Conservation (phyloP, 2,888 invertebrate species). For the Ommatoiulus sabulosus region DNA sequence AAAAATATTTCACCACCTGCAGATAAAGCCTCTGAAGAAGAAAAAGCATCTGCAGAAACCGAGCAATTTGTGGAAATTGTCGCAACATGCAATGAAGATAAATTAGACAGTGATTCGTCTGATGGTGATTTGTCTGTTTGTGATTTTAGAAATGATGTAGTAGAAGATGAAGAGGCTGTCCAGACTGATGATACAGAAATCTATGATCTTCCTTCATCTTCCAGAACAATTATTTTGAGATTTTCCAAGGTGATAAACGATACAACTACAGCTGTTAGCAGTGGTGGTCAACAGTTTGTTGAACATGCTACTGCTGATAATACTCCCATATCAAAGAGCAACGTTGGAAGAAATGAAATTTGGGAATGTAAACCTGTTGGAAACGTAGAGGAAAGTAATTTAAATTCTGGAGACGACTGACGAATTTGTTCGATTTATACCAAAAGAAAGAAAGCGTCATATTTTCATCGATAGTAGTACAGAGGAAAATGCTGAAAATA, state of each 20-base stretch:
- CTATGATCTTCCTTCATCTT: background rate
- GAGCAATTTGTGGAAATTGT: background rate
- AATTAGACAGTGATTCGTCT: background rate
- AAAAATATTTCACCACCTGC: background rate
- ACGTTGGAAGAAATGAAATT: background rate
- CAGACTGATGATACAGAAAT: background rate
- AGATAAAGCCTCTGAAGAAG: background rate
- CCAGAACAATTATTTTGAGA: background rate
- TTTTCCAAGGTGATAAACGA: background rate
- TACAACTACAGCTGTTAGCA: background rate
- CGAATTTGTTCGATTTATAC: background rate
- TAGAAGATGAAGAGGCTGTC: background rate
- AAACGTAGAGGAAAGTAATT: background rate
- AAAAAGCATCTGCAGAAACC: background rate
- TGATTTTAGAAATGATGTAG: background rate
- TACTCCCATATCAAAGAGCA: background rate
- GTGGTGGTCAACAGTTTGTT: background rate
- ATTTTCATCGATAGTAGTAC: background rate
- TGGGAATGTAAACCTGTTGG: constrained; percentile 22
- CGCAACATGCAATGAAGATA: background rate
- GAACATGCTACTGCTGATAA: background rate
- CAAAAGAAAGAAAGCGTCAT: background rate
- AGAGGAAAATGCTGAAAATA: background rate
- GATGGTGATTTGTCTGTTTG: too few species aligned
- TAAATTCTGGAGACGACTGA: background rate